phyloP scores from a whole-genome alignment of 2,113 vertebrate species.

The Morone saxatilis region DNA sequence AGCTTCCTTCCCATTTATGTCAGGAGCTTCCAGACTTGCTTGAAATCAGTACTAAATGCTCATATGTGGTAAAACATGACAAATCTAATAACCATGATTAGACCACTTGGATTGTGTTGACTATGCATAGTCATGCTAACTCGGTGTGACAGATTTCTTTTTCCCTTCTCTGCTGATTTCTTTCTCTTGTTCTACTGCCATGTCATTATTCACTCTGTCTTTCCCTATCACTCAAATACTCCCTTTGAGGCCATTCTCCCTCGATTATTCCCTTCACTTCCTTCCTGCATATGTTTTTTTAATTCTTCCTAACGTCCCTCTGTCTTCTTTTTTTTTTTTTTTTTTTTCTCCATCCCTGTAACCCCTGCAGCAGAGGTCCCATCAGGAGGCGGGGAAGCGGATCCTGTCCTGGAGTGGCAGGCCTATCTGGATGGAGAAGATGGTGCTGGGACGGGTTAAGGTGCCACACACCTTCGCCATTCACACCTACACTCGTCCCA shows the following conservation, averaged over 20 bases:
- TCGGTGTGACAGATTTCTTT: slow-evolving; percentile 15
- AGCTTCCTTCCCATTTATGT: slow-evolving; percentile 21
- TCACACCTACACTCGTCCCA: slow-evolving; percentile 97
- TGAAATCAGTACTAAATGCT: slow-evolving; percentile 25
- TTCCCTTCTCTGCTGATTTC: slow-evolving; percentile 22
- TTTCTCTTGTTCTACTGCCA: slow-evolving; percentile 35
- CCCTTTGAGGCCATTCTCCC: slow-evolving; percentile 26
- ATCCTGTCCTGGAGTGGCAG: slow-evolving; percentile 97
- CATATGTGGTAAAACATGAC: slow-evolving; percentile 44
- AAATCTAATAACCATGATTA: slow-evolving; percentile 18
- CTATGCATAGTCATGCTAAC: slow-evolving; percentile 9
- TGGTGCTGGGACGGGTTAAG: slow-evolving; percentile 97
- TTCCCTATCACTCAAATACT: slow-evolving; percentile 22
- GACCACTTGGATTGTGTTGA: slow-evolving; percentile 4
- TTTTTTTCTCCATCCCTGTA: background rate
- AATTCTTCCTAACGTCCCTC: slow-evolving; percentile 20
- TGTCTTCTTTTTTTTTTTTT: background rate
- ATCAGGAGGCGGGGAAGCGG: slow-evolving; percentile 95
- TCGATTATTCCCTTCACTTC: slow-evolving; percentile 1
- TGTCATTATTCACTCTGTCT: slow-evolving; percentile 43
- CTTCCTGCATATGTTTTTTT: slow-evolving; percentile 43
- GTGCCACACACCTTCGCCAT: slow-evolving; percentile 98
- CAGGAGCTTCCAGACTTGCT: slow-evolving; percentile 22
- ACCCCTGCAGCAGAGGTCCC: slow-evolving; percentile 83
- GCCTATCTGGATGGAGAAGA: slow-evolving; percentile 99